Evolutionary conservation across 1,140 invertebrate species (phyloP), one percentile per base, ranked within the genome.

Genomic region (Procambarus clarkii): DNA sequence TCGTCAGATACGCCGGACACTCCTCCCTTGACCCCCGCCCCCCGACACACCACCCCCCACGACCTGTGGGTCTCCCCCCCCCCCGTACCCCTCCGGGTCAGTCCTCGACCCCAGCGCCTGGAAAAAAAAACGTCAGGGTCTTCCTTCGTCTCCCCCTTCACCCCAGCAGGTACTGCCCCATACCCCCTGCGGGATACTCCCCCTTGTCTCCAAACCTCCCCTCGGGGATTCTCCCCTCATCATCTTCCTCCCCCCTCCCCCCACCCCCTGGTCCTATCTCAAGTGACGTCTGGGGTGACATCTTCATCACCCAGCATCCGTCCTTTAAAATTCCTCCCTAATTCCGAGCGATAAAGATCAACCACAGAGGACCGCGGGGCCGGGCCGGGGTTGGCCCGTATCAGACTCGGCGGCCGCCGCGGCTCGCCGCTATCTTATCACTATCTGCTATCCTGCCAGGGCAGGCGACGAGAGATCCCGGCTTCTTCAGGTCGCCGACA

Each of bases 291-390:
- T 13, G 45, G 69, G 24, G 60, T 69, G 60, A 64, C 69, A 64
- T 83, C 81, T 83, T 82, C 60, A 69, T 83, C 81, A 34, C 58
- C 81, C 21, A 46, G n/a, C 18, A 60, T 50, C 21, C 21, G 34
- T 54, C 34, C 50, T 82, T 60, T 60, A 60, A 82, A 44, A 83
- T 83, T 69, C 58, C 81, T 69, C 45, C 81, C 81, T 83, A 83
- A 83, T 83, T 83, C 81, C 81, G 60, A 13, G 69, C 34, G 81
- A 45, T 21, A 54, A 18, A 1, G 58, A 60, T 44, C 81, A n/a
- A 64, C 81, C 81, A n/a, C 81, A 83, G 58, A 9, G 34, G 81
- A 69, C 81, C 81, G 34, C 81, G 45, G 21, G 18, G 46, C 15
- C 46, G 11, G n/a, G 44, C 44, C 76, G 3, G 34, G 46, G 7